Conservation (phyloP, 1,140 invertebrate species). For the Hyphantria cunea region DNA sequence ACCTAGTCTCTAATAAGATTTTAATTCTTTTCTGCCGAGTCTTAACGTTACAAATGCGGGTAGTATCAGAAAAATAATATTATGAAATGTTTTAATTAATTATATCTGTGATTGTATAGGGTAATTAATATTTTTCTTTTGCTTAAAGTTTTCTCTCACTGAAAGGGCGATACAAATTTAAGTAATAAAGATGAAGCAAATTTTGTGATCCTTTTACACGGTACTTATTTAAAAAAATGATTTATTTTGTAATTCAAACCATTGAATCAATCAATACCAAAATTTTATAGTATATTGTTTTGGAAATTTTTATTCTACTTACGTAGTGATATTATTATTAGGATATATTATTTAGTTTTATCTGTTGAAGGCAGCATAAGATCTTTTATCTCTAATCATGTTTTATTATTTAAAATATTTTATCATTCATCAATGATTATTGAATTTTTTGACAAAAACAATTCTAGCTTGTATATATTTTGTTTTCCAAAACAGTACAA, state of each 20-base stretch:
- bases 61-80: no score
- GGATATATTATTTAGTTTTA: slow-evolving; percentile 5
- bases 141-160: no score
- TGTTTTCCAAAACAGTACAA: slow-evolving; percentile 3
- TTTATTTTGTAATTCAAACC: slow-evolving; percentile 9
- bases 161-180: neutral
- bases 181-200: no score
- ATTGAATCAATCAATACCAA: slow-evolving; percentile 1
- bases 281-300: slow-evolving; percentile 7
- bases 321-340: slow-evolving; percentile 4
- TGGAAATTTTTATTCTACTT: slow-evolving; percentile 7
- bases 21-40: no score
- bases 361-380: slow-evolving; percentile 16
- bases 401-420: no score
- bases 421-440: no score
- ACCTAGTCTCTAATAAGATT: no score
- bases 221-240: slow-evolving; percentile 19
- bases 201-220: slow-evolving; percentile 6
- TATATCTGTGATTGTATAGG: no score
- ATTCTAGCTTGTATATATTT: neutral
- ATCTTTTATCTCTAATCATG: neutral
- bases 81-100: no score
- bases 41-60: no score
- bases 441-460: no score
- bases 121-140: no score